These are phyloP conservation scores for Cetonia aurata DNA, from an alignment of 2,888 invertebrate genomes.

Conservation along the genomic window DNA sequence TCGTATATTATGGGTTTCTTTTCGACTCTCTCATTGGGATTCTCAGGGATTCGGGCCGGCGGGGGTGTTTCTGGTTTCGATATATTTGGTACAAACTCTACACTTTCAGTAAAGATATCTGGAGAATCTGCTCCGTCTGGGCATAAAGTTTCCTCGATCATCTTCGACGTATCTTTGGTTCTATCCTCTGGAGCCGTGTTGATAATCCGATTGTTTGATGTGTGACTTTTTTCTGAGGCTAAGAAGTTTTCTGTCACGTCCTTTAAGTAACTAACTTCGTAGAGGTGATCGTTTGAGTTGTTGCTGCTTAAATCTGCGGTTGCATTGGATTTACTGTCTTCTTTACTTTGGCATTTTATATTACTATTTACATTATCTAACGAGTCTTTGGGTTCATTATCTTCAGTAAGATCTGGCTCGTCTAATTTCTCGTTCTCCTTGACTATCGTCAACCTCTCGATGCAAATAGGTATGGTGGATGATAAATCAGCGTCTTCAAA, in stretches of 20 bases:
- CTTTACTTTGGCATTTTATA: constrained; percentile 40
- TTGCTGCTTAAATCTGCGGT: constrained; percentile 32
- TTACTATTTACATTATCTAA: constrained; percentile 36
- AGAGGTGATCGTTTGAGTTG: constrained; percentile 51
- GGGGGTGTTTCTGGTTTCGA: not conserved
- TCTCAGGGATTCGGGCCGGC: not conserved
- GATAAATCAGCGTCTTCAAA: constrained; percentile 68
- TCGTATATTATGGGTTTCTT: constrained; percentile 67
- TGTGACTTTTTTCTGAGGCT: constrained; percentile 63
- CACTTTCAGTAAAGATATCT: not conserved
- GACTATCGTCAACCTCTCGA: constrained; percentile 58
- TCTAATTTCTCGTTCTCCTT: constrained; percentile 51
- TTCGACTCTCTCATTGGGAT: not conserved
- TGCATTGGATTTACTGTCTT: constrained; percentile 44
- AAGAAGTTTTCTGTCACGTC: constrained; percentile 64
- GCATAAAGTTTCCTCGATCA: not conserved
- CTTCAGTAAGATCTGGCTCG: constrained; percentile 10
- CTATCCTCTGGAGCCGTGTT: constrained; percentile 6
- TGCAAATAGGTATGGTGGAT: constrained; percentile 60
- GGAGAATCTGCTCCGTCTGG: constrained; percentile 10
- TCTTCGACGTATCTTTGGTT: constrained; percentile 1
- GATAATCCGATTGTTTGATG: constrained; percentile 43
- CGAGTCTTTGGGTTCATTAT: constrained; percentile 40
- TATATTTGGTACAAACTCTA: constrained; percentile 4
- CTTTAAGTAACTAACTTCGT: constrained; percentile 52